Evolutionary conservation across 1,140 invertebrate species (phyloP).

Genomic region (Lordiphosa clarofinis): DNA sequence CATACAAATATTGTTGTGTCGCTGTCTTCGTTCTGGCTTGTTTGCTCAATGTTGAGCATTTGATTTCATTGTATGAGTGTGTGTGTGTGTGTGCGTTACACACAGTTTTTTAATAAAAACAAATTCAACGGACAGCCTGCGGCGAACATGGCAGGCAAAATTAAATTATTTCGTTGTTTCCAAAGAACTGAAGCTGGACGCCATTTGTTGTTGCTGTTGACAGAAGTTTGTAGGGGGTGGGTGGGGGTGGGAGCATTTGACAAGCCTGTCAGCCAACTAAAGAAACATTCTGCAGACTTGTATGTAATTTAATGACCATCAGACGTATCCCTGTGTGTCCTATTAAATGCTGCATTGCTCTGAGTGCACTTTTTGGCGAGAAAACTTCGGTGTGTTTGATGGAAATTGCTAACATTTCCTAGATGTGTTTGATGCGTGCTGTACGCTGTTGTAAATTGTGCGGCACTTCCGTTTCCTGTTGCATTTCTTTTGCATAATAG

Average conservation of each 20-base stretch:
- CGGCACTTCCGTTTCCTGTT: constrained; percentile 61
- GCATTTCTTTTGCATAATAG: constrained; percentile 65
- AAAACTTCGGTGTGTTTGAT: background rate
- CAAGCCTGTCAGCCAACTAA: constrained; percentile 39
- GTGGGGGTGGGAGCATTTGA: constrained; percentile 28
- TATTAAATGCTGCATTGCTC: background rate
- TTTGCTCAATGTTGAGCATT: constrained; percentile 72
- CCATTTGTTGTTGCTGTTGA: constrained; percentile 63
- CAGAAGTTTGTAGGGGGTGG: constrained; percentile 10
- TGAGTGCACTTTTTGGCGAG: too few relatives aligned
- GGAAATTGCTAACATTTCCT: background rate
- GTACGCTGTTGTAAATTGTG: constrained; percentile 39
- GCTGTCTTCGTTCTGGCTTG: constrained; percentile 30
- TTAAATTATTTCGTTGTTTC: constrained; percentile 68
- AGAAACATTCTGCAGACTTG: constrained; percentile 24
- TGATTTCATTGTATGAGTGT: constrained; percentile 54
- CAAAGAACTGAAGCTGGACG: constrained; percentile 38
- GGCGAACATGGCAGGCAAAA: constrained; percentile 73
- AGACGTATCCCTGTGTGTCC: constrained; percentile 8
- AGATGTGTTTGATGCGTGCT: constrained; percentile 45
- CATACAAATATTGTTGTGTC: constrained; percentile 4
- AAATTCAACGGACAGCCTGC: constrained; percentile 69
- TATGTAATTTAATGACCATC: constrained; percentile 56
- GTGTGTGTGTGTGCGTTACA: constrained; percentile 22
- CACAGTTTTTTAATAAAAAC: constrained; percentile 73